Evolutionary conservation across 2,888 invertebrate genomes (phyloP).

Genomic region (Drosophila gaucha): DNA sequence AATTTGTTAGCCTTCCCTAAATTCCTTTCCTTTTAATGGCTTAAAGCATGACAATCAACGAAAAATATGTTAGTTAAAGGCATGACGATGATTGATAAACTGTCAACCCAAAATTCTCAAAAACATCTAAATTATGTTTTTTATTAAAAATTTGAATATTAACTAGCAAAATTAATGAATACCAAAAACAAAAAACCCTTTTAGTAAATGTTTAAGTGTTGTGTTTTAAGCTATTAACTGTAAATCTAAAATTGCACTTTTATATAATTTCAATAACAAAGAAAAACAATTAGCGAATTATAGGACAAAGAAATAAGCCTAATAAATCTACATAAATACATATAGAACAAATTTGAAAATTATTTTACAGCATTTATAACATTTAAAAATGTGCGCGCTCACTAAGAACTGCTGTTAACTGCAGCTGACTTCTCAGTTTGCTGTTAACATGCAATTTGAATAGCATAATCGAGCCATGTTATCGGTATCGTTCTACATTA

Average conservation of each 20-base stretch:
- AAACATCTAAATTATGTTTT: constrained; percentile 7
- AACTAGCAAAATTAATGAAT: constrained; percentile 30
- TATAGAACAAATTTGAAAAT: not conserved
- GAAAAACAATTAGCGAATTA: constrained; percentile 54
- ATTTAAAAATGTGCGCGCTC: constrained; percentile 14
- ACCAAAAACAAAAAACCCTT: constrained; percentile 15
- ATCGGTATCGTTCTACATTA: constrained; percentile 1
- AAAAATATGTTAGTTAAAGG: constrained; percentile 40
- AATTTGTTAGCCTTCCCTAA: constrained; percentile 16
- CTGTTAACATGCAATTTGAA: constrained; percentile 6
- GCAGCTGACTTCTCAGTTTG: constrained; percentile 7
- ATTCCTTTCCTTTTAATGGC: constrained; percentile 55
- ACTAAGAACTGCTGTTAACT: not conserved
- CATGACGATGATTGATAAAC: constrained; percentile 47
- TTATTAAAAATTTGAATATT: constrained; percentile 1
- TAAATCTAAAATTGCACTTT: constrained; percentile 47
- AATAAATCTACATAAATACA: constrained; percentile 44
- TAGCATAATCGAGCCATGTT: not conserved
- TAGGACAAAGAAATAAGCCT: constrained; percentile 47
- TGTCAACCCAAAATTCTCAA: constrained; percentile 6
- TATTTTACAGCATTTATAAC: not conserved
- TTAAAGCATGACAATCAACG: constrained; percentile 77
- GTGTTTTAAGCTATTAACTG: constrained; percentile 59
- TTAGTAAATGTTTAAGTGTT: constrained; percentile 52
- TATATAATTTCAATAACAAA: constrained; percentile 53